Evolutionary conservation across 2,888 invertebrate genomes (phyloP), one percentile per base, ranked within the genome.

Genomic region (Formica aserva): DNA sequence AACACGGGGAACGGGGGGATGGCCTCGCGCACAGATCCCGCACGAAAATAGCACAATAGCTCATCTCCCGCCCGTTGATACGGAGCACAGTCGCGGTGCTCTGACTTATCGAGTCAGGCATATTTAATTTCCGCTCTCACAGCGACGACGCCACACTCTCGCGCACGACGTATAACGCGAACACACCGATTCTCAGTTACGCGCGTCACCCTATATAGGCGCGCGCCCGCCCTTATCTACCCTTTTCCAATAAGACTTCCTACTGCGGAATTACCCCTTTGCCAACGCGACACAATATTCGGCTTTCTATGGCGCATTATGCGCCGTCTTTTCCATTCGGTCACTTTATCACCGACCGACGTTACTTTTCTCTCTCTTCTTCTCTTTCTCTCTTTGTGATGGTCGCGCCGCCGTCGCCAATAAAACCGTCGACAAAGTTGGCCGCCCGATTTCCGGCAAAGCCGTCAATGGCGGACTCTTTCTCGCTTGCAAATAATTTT

Each of bases 31-130:
- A 66, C 76, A 92, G 91, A 92, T 93, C 93, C 92, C 93, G 91
- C 93, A 93, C 92, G 93, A 93, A 94, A 94, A 94, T 94, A 93
- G 93, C 92, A 94, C 94, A 94, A 94, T 94, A 94, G 94, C 93
- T 94, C 94, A 94, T 94, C 94, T 92, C 93, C 92, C 92, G 91
- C 91, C 78, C 90, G 92, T 93, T 93, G 93, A 94, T 93, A 93
- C 91, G 92, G 92, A 90, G 91, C 92, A 91, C 91, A 90, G 91
- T 88, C 90, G 88, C 88, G 88, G 91, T 89, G 91, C 89, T 92
- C 93, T 93, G 93, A 94, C 94, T 94, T 94, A 94, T 94, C 94
- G 94, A 94, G 93, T 93, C 93, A 94, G 94, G 94, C 94, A 94
- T 94, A 94, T 94, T 94, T 94, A 94, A 94, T 94, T 94, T 94